These are phyloP conservation scores for Threskiornis aethiopicus DNA, from an alignment of 2,797 vertebrate species.

Conservation along the genomic window DNA sequence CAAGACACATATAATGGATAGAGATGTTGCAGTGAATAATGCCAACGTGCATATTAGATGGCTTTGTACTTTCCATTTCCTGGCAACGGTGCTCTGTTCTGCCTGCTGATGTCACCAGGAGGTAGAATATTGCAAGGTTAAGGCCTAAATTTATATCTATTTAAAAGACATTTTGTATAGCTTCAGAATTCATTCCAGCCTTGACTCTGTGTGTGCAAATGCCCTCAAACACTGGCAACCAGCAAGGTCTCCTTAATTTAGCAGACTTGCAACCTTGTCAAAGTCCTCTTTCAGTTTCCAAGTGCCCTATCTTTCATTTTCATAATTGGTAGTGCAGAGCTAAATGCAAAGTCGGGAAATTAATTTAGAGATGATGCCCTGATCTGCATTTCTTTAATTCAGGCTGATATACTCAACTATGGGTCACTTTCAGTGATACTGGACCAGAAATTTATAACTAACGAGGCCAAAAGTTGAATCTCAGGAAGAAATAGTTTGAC, in stretches of 20 bases:
- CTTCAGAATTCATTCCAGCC: background rate
- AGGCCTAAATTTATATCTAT: background rate
- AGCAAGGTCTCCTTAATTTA: conserved; percentile 5
- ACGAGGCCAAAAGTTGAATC: background rate
- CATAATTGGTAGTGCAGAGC: background rate
- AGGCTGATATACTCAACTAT: background rate
- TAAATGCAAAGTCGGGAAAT: conserved; percentile 21
- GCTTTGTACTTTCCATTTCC: background rate
- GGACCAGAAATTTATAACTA: background rate
- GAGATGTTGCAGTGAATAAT: background rate
- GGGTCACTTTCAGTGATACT: background rate
- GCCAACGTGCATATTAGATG: rapidly evolving
- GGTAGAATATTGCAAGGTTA: background rate
- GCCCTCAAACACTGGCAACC: background rate
- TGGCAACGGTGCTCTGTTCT: background rate
- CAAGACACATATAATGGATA: background rate
- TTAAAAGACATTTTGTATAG: background rate
- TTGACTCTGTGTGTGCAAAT: background rate
- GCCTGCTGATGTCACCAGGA: background rate
- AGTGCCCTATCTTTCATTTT: background rate
- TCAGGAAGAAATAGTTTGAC: background rate
- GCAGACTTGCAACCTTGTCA: background rate
- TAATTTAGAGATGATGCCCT: conserved; percentile 44
- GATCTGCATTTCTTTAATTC: conserved; percentile 20
- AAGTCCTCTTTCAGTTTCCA: background rate